Evolutionary conservation across 2,888 invertebrate genomes (phyloP).

Genomic region (Tromatobia lineatoria): DNA sequence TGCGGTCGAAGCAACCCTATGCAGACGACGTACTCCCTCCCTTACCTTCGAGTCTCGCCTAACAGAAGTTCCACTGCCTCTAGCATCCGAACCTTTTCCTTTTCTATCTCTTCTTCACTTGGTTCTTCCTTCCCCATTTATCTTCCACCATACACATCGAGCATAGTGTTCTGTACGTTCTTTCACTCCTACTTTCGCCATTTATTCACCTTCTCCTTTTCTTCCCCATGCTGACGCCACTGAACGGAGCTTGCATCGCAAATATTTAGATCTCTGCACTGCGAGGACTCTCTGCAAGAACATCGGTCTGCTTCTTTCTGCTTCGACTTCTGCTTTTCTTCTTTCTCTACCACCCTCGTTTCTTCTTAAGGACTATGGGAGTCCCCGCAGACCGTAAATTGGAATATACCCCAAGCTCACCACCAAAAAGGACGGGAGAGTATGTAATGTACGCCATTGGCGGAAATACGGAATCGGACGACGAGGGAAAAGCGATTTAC

Average conservation of each 20-base stretch:
- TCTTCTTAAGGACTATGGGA: conserved; percentile 9
- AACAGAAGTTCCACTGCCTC: conserved; percentile 29
- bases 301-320: conserved; percentile 3
- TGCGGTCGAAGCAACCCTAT: conserved; percentile 77
- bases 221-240: conserved; percentile 15
- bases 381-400: conserved; percentile 37
- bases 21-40: conserved; percentile 72
- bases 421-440: conserved; percentile 1
- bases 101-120: conserved; percentile 42
- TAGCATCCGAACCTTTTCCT: conserved; percentile 43
- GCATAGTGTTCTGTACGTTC: conserved; percentile 2
- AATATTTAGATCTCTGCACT: conserved; percentile 44
- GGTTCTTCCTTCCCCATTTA: conserved; percentile 57
- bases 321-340: conserved; percentile 31
- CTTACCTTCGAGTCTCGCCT: conserved; percentile 49
- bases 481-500: conserved; percentile 28
- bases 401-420: conserved; percentile 22
- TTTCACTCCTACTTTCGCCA: conserved; percentile 23
- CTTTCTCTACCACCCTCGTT: neutral
- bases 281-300: conserved; percentile 17
- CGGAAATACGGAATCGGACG: conserved; percentile 13
- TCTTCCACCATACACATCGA: conserved; percentile 35
- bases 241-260: conserved; percentile 42
- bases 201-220: conserved; percentile 41
- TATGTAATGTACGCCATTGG: conserved; percentile 22